These are phyloP conservation scores for Andrena minutula DNA, from an alignment of 2,888 invertebrate genomes.

Conservation along the genomic window DNA sequence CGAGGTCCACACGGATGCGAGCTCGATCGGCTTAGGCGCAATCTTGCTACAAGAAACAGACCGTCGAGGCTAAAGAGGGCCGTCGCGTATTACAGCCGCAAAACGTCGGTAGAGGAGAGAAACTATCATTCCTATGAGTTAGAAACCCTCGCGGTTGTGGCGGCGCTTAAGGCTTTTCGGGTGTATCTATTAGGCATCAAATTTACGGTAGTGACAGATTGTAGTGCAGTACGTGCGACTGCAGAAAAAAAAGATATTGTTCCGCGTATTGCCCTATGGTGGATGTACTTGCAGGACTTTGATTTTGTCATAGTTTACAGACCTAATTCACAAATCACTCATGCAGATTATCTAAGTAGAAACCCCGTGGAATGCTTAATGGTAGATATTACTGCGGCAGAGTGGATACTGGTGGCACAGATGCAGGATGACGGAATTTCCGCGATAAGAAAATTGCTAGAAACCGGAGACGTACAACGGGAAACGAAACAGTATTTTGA, in stretches of 20 bases:
- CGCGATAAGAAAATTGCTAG: slow-evolving; percentile 43
- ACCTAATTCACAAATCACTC: slow-evolving; percentile 43
- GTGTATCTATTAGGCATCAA: background rate
- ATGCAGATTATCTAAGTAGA: slow-evolving; percentile 64
- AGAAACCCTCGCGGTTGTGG: background rate
- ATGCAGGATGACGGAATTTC: slow-evolving; percentile 49
- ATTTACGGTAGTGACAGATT: background rate
- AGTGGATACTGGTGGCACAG: slow-evolving; percentile 63
- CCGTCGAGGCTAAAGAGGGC: background rate
- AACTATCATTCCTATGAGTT: background rate
- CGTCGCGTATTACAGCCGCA: background rate
- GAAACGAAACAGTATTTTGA: slow-evolving; percentile 40
- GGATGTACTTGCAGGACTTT: slow-evolving; percentile 68
- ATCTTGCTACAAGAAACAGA: background rate
- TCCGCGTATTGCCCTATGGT: slow-evolving; percentile 72
- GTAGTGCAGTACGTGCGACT: background rate
- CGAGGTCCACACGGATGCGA: background rate
- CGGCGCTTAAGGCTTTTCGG: background rate
- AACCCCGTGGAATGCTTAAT: slow-evolving; percentile 56
- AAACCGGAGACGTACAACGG: slow-evolving; percentile 24
- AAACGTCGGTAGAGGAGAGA: background rate
- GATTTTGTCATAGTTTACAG: slow-evolving; percentile 59
- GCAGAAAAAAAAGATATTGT: background rate
- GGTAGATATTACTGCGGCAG: slow-evolving; percentile 50
- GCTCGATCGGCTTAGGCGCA: background rate